phyloP scores from a whole-genome alignment of 37 sponge, comb jelly and placozoan genomes.

The Geodia barretti region DNA sequence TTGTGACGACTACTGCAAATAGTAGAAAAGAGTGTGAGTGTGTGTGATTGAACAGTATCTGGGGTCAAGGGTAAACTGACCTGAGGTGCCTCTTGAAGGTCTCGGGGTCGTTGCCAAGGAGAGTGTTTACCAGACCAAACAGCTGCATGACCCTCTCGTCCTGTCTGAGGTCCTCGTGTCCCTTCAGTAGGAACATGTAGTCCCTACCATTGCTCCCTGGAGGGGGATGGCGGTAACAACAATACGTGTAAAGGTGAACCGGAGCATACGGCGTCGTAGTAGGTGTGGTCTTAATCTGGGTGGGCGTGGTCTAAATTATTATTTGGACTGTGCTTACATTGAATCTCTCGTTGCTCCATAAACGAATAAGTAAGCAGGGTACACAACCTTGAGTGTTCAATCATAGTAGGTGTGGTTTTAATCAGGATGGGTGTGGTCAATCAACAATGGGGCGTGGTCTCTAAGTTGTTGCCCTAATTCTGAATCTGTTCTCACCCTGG shows the following conservation, averaged over 20 bases:
- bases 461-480: too few species aligned
- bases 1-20: too few species aligned
- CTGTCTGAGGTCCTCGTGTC: slow-evolving; percentile 97
- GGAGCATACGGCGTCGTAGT: not conserved
- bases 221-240: not conserved
- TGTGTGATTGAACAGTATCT: too few species aligned
- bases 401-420: too few species aligned
- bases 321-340: too few species aligned
- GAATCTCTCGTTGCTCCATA: too few species aligned
- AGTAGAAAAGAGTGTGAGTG: too few species aligned
- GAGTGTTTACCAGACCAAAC: slow-evolving; percentile 97
- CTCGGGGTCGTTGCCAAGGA: slow-evolving; percentile 84
- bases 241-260: not conserved
- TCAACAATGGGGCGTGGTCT: too few species aligned
- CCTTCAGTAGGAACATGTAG: slow-evolving; percentile 94
- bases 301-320: not conserved
- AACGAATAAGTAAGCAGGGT: too few species aligned
- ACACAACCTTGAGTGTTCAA: too few species aligned
- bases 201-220: slow-evolving; percentile 92
- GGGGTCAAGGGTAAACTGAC: slow-evolving; percentile 11
- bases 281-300: not conserved
- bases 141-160: slow-evolving; percentile 99
- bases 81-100: slow-evolving; percentile 92
- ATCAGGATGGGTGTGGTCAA: too few species aligned
- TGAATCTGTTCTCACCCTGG: slow-evolving; percentile 54